A percentile compares a stretch with the other conserved stretches of the same genome.
phyloP scores from a whole-genome alignment of 2,113 vertebrate species.

The Chunga burmeisteri region DNA sequence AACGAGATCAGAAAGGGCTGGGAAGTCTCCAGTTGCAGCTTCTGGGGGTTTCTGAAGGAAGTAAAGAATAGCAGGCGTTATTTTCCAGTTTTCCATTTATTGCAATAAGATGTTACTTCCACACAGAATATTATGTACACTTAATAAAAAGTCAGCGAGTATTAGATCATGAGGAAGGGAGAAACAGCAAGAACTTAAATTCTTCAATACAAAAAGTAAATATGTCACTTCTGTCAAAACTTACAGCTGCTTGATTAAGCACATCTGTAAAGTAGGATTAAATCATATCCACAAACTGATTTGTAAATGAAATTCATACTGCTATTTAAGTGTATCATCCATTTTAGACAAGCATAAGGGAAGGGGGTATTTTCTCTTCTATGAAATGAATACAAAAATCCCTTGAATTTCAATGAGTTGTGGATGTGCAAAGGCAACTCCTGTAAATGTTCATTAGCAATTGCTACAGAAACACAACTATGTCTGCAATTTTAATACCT shows the following conservation, averaged over 20 bases:
- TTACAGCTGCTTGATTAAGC: background rate
- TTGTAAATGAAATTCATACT: background rate
- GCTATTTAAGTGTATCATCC: background rate
- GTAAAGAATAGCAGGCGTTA: background rate
- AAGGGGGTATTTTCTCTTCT: background rate
- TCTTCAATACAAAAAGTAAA: background rate
- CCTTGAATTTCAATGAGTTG: background rate
- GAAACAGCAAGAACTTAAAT: background rate
- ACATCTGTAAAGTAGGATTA: background rate
- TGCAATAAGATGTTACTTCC: background rate
- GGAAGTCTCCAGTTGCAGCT: slow-evolving; percentile 39
- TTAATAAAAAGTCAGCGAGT: background rate
- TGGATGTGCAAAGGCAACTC: background rate
- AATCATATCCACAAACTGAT: background rate
- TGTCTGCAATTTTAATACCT: background rate
- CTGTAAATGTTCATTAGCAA: background rate
- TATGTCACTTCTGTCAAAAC: background rate
- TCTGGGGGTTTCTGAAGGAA: slow-evolving; percentile 67
- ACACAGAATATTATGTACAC: background rate
- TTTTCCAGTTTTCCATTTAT: background rate
- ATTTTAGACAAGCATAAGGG: background rate
- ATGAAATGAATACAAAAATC: background rate
- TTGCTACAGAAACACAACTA: background rate
- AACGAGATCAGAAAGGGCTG: slow-evolving; percentile 80
- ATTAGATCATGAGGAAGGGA: background rate